Percentiles rank a stretch among this genome's conserved stretches.
Conservation (phyloP, 2,888 invertebrate species). For the Pammene fasciana region DNA sequence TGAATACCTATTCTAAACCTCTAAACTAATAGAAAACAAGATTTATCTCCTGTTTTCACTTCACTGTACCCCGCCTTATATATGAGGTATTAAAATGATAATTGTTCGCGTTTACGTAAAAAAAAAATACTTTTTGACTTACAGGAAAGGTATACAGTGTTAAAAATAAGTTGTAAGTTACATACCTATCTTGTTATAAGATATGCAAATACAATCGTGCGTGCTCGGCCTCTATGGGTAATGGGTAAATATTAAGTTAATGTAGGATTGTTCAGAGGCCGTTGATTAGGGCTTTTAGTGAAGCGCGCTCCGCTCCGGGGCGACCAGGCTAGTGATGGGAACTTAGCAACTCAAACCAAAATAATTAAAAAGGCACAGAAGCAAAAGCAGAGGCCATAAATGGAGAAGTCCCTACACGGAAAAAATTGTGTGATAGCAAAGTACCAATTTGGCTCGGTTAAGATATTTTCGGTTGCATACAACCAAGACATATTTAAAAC, state of each 20-base stretch:
- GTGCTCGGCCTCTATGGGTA: slow-evolving; percentile 23
- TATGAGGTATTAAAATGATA: too few relatives aligned
- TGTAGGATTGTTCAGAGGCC: slow-evolving; percentile 31
- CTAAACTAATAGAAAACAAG: too few relatives aligned
- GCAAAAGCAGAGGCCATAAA: too few relatives aligned
- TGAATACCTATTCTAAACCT: too few relatives aligned
- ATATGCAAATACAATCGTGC: slow-evolving; percentile 20
- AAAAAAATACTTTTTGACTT: background rate
- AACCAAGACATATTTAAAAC: too few relatives aligned
- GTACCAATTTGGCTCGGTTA: too few relatives aligned
- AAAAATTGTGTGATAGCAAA: too few relatives aligned
- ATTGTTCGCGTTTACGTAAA: background rate
- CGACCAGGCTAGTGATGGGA: slow-evolving; percentile 1
- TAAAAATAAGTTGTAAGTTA: slow-evolving; percentile 10
- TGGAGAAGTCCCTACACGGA: too few relatives aligned
- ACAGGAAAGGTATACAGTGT: background rate
- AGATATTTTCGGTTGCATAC: too few relatives aligned
- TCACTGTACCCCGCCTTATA: too few relatives aligned
- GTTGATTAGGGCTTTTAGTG: slow-evolving; percentile 35
- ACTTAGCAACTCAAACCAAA: background rate
- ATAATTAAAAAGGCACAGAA: too few relatives aligned
- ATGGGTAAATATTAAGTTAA: slow-evolving; percentile 35
- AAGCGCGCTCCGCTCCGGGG: background rate
- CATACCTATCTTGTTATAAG: slow-evolving; percentile 2
- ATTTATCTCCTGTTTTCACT: too few relatives aligned